Evolutionary conservation across 1,140 invertebrate genomes (phyloP).

Genomic region (Conopomorpha cramerella): DNA sequence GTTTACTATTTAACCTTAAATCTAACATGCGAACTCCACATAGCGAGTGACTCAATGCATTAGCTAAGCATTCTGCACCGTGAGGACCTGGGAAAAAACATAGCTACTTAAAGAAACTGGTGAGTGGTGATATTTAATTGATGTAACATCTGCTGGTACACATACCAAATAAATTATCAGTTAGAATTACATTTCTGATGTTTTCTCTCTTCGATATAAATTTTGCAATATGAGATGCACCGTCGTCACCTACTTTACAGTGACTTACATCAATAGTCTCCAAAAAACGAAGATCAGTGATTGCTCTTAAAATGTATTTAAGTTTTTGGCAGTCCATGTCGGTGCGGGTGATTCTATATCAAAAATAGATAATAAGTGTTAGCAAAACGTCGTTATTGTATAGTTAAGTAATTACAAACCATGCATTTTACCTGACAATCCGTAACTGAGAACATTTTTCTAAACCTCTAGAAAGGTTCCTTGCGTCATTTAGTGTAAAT

Average conservation of each 20-base stretch:
- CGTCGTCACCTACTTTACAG: constrained; percentile 52
- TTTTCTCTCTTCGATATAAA: constrained; percentile 43
- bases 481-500: constrained; percentile 51
- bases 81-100: constrained; percentile 20
- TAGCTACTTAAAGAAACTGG: too few species aligned
- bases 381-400: constrained; percentile 2
- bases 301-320: constrained; percentile 47
- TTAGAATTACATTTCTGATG: constrained; percentile 38
- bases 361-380: constrained; percentile 2
- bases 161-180: constrained; percentile 55
- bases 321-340: constrained; percentile 54
- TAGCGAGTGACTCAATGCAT: constrained; percentile 34
- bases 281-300: constrained; percentile 33
- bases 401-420: not conserved
- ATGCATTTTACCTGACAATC: constrained; percentile 28
- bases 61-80: constrained; percentile 42
- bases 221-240: constrained; percentile 40
- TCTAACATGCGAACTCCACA: constrained; percentile 39
- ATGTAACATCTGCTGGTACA: not conserved
- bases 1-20: constrained; percentile 41
- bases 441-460: constrained; percentile 41
- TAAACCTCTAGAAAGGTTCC: constrained; percentile 43
- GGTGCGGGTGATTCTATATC: constrained; percentile 50
- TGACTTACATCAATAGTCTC: constrained; percentile 56
- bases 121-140: too few species aligned